Percentiles rank a stretch among this genome's conserved stretches.
Conservation (phyloP, 2,797 vertebrate species). For the Bryconaethiops microstoma region DNA sequence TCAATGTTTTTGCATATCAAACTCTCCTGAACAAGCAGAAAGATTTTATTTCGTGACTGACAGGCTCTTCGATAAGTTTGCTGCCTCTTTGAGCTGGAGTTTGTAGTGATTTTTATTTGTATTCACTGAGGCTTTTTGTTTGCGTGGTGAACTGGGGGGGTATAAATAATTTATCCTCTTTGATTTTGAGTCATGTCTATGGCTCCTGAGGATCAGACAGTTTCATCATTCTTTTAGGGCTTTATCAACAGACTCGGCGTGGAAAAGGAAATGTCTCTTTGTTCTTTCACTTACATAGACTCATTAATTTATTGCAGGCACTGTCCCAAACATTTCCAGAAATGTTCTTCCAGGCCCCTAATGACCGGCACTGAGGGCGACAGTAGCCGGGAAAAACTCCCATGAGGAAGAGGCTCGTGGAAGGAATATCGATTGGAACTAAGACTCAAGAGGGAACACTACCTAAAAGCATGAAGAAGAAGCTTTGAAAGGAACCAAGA, state of each 20-base stretch:
- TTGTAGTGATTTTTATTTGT: conserved; percentile 19
- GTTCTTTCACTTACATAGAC: background rate
- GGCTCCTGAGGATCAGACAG: background rate
- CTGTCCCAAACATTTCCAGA: background rate
- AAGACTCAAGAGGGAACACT: too few relatives aligned
- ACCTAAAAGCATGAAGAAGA: background rate
- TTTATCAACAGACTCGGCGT: conserved; percentile 9
- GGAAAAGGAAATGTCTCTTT: background rate
- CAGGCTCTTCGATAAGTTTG: conserved; percentile 42
- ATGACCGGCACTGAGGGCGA: background rate
- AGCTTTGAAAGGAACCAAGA: background rate
- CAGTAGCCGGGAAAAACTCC: background rate
- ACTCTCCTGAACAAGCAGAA: conserved; percentile 18
- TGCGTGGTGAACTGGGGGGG: conserved; percentile 5
- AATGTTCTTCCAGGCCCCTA: background rate
- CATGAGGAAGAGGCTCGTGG: background rate
- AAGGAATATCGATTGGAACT: too few relatives aligned
- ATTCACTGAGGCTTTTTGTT: conserved; percentile 23
- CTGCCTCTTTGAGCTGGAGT: conserved; percentile 11
- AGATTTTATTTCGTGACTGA: conserved; percentile 40
- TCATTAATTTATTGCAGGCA: background rate
- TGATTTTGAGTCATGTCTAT: conserved; percentile 31
- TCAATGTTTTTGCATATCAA: conserved; percentile 23
- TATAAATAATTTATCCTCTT: conserved; percentile 36
- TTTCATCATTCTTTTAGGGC: background rate